These are phyloP conservation scores for Stratiomys singularior DNA, from an alignment of 2,888 invertebrate genomes.

Conservation along the genomic window DNA sequence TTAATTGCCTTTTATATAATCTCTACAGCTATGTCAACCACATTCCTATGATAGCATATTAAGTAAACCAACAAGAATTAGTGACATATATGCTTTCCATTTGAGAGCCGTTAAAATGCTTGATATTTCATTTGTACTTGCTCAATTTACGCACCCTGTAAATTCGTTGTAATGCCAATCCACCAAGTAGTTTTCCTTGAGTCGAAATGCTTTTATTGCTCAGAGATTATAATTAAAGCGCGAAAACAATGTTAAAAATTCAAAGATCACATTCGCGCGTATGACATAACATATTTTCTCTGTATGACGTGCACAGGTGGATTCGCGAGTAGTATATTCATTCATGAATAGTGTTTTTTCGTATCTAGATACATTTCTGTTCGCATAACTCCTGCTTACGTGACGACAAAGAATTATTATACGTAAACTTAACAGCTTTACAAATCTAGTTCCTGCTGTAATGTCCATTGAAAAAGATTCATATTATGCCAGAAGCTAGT, in stretches of 20 bases:
- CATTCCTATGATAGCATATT: no score
- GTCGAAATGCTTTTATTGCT: not conserved
- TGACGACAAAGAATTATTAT: not conserved
- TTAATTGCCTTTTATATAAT: no score
- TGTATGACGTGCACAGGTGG: not conserved
- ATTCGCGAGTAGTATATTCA: slow-evolving; percentile 25
- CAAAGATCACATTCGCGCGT: not conserved
- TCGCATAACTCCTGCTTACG: not conserved
- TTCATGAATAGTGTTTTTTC: slow-evolving; percentile 36
- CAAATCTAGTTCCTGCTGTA: not conserved
- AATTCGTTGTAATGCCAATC: not conserved
- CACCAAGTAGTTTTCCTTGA: slow-evolving; percentile 28
- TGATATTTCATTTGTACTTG: no score
- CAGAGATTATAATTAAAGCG: slow-evolving; percentile 1
- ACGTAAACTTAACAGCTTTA: not conserved
- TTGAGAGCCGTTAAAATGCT: no score
- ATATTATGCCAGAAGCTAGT: not conserved
- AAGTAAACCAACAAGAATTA: no score
- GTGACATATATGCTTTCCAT: no score
- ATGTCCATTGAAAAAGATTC: not conserved
- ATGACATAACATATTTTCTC: not conserved
- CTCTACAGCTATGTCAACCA: no score
- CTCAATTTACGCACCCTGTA: no score
- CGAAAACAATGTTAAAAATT: slow-evolving; percentile 22
- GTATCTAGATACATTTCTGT: slow-evolving; percentile 18